Evolutionary conservation across 2,888 invertebrate species (phyloP), one percentile per base, ranked within the genome.

Genomic region (Galerucella pusilla): DNA sequence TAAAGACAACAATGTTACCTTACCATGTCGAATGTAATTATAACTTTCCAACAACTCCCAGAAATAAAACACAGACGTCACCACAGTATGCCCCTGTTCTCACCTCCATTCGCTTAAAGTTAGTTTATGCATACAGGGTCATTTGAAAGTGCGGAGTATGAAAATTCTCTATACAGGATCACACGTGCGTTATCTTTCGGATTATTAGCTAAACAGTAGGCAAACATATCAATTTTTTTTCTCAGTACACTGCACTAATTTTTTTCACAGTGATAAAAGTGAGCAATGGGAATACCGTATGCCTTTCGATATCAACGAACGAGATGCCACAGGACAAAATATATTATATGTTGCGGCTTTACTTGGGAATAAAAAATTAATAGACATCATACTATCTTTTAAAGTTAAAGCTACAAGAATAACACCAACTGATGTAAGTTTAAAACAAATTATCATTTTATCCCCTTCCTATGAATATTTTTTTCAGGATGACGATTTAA

Each of bases 271-370:
- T 61, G 95, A 96, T 85, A 88, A 90, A 52, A 90, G 91, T 2
- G 94, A 94, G 20, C 91, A 93, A 72, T 94, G 93, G 91, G 95
- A 96, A 86, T 98, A 96, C 89, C 90, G 91, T 35, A 91, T 95
- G 87, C 93, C 97, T n/a, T 97, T 97, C 86, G 97, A 98, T 88
- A 91, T 98, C 67, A 99, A 99, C 88, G 93, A 94, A 63, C 92
- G 94, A 80, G 97, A 97, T 88, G 95, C 94, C 4, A 94, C 95
- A 45, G 96, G 96, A 0, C 97, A 97, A 88, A 97, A 94, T 77
- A 93, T 97, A 71, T 89, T 99, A 12, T 97, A 97, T 88, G 92
- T 97, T 77, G 96, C 98, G 12, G 94, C 96, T 85, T 91, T 94
- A 75, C 90, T 95, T 72, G 96, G 96, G 25, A 96, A 96, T 86